These are phyloP conservation scores for Mesocricetus auratus DNA, from an alignment of 2,113 vertebrate genomes.

Conservation along the genomic window DNA sequence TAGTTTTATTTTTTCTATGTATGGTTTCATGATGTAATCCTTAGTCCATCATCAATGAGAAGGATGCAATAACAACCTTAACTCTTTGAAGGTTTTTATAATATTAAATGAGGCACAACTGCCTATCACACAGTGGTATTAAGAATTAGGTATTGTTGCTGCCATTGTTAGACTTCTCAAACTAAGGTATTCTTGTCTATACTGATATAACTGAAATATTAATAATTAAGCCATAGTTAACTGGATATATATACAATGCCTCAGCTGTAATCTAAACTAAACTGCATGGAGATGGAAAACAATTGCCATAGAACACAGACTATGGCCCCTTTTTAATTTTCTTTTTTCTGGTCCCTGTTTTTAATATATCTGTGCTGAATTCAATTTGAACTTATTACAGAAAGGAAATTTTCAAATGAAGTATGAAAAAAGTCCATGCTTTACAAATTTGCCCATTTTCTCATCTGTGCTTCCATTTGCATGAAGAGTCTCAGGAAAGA, in stretches of 20 bases:
- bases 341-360: conserved; percentile 43
- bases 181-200: background rate
- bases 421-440: conserved; percentile 57
- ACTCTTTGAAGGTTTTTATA: background rate
- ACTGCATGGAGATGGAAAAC: background rate
- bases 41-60: background rate
- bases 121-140: background rate
- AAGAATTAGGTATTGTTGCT: background rate
- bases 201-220: background rate
- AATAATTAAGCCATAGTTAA: background rate
- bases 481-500: conserved; percentile 13
- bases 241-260: background rate
- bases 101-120: background rate
- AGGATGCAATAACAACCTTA: background rate
- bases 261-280: conserved; percentile 6
- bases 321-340: conserved; percentile 12
- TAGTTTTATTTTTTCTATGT: background rate
- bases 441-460: conserved; percentile 45
- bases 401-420: conserved; percentile 61
- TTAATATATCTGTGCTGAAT: conserved; percentile 58
- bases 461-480: conserved; percentile 27
- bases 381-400: conserved; percentile 65
- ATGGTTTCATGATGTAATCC: background rate
- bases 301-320: background rate
- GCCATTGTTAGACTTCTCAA: background rate